A percentile compares a stretch with the other conserved stretches of the same genome.
Conservation (phyloP, 2,888 invertebrate genomes). For the Melanostoma scalare region DNA sequence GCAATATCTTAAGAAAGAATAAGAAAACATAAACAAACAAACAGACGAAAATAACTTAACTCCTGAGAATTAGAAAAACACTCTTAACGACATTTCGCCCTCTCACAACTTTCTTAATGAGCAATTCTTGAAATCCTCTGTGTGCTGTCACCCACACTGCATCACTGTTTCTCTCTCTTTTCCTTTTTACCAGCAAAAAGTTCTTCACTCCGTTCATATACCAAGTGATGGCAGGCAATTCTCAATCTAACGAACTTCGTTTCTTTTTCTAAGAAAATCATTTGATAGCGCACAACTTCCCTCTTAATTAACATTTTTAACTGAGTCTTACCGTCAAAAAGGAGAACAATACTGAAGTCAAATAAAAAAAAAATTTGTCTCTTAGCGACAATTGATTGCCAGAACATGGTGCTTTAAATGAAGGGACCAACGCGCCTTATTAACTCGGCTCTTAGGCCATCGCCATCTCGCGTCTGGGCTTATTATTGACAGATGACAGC, state of each 20-base stretch:
- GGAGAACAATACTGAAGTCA: conserved; percentile 20
- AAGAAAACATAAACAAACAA: conserved; percentile 10
- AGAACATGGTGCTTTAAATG: conserved; percentile 34
- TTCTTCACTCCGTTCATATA: conserved; percentile 1
- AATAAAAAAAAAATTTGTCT: conserved; percentile 26
- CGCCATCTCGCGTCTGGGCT: neutral
- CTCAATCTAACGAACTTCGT: conserved; percentile 20
- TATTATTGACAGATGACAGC: conserved; percentile 49
- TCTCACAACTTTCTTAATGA: conserved; percentile 58
- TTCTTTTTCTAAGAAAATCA: conserved; percentile 7
- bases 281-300: conserved; percentile 15
- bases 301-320: conserved; percentile 65
- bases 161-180: neutral
- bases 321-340: conserved; percentile 20
- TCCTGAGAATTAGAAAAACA: conserved; percentile 14
- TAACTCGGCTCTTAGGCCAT: neutral
- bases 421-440: neutral
- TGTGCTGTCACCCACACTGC: neutral
- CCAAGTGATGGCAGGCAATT: conserved; percentile 23
- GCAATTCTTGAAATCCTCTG: conserved; percentile 11
- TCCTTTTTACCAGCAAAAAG: neutral
- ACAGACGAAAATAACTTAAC: neutral
- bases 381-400: conserved; percentile 62
- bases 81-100: conserved; percentile 54
- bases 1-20: neutral